These are phyloP conservation scores for Nothobranchius furzeri DNA, from an alignment of 2,113 vertebrate genomes.

Conservation along the genomic window DNA sequence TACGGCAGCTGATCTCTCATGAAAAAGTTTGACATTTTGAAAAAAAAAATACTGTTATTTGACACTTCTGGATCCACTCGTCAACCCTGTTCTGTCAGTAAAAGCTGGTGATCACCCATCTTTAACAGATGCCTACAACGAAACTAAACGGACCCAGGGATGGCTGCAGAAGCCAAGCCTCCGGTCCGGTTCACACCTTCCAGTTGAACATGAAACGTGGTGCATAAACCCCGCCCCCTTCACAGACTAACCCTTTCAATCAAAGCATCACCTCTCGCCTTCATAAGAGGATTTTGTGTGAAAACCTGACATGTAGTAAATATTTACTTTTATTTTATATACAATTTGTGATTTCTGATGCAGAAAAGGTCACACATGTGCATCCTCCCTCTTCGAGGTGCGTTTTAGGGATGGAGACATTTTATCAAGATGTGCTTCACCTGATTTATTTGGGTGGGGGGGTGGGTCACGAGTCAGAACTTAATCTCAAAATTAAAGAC, in stretches of 20 bases:
- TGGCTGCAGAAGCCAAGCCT: neutral
- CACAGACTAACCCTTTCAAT: no score
- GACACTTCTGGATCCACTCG: neutral
- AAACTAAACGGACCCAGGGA: neutral
- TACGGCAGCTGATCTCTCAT: slow-evolving; percentile 37
- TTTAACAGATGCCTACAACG: neutral
- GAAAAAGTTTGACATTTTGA: slow-evolving; percentile 13
- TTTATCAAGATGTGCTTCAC: neutral
- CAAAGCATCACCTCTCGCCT: neutral
- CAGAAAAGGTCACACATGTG: neutral
- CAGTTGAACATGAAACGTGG: no score
- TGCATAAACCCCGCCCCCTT: no score
- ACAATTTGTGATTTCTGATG: neutral
- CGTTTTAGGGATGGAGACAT: no score
- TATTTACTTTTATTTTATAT: neutral
- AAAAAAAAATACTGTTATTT: neutral
- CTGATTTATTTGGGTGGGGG: no score
- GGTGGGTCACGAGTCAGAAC: neutral
- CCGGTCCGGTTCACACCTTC: no score
- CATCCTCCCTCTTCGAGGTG: neutral
- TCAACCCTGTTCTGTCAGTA: neutral
- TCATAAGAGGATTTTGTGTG: neutral
- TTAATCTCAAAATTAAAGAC: neutral
- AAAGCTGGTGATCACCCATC: slow-evolving; percentile 1
- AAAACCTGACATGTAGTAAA: neutral